phyloP scores from a whole-genome alignment of 2,113 vertebrate genomes.

The Bettongia penicillata region DNA sequence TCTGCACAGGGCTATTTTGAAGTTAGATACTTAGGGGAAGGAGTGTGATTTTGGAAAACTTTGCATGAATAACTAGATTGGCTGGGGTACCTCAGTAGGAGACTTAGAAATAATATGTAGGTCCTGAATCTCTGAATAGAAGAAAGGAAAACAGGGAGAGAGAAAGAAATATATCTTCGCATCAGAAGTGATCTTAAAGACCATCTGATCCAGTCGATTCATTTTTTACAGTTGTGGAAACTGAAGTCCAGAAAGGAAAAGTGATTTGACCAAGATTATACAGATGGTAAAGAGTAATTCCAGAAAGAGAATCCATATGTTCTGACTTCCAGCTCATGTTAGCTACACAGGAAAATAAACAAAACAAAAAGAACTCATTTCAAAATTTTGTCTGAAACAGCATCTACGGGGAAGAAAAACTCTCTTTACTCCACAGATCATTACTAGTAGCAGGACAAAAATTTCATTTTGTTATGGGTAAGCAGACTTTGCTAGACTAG shows the following conservation, averaged over 20 bases:
- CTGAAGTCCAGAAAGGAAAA: background rate
- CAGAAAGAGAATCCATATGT: background rate
- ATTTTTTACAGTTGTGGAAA: background rate
- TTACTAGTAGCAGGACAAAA: background rate
- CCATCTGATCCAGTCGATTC: background rate
- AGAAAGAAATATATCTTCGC: background rate
- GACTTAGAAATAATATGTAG: background rate
- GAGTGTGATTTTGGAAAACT: background rate
- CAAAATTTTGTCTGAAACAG: background rate
- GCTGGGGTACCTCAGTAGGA: background rate
- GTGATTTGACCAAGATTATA: background rate
- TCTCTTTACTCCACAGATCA: background rate
- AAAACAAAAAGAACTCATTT: background rate
- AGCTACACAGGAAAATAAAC: background rate
- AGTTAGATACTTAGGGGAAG: too few relatives aligned
- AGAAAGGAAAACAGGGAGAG: background rate
- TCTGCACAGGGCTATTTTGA: background rate
- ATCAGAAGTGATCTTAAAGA: background rate
- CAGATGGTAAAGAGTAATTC: background rate
- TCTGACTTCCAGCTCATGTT: background rate
- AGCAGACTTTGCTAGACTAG: background rate
- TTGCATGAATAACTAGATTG: background rate
- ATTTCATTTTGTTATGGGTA: background rate
- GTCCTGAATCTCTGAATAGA: too few relatives aligned
- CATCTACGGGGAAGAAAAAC: background rate